These are phyloP conservation scores for Oceanites oceanicus DNA, from an alignment of 2,113 vertebrate species.

Conservation along the genomic window DNA sequence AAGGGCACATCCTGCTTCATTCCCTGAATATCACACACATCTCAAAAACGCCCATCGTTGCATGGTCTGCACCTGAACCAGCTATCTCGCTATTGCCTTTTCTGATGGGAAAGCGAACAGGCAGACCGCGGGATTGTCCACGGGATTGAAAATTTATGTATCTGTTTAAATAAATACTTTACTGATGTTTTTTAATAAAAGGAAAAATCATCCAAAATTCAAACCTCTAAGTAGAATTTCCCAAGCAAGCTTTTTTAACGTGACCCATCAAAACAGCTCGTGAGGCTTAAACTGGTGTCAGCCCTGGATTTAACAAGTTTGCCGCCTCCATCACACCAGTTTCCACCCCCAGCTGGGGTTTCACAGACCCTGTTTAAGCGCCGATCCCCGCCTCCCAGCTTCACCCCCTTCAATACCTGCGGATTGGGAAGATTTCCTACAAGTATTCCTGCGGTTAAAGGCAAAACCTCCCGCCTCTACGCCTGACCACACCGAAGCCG, in stretches of 20 bases:
- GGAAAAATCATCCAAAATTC: not conserved
- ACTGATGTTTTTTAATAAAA: too few species aligned
- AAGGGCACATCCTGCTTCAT: not conserved
- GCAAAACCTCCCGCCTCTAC: not conserved
- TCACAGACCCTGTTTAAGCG: not conserved
- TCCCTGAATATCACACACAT: not conserved
- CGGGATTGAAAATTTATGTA: fast-evolving
- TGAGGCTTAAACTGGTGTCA: not conserved
- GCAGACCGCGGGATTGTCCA: fast-evolving
- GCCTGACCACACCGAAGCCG: not conserved
- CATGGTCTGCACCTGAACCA: fast-evolving
- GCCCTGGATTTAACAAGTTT: not conserved
- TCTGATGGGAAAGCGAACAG: not conserved
- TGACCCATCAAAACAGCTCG: not conserved
- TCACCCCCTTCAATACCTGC: not conserved
- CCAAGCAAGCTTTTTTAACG: not conserved
- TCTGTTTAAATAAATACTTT: not conserved
- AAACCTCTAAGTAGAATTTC: not conserved
- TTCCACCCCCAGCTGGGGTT: fast-evolving
- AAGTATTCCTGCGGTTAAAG: not conserved
- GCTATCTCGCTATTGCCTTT: not conserved
- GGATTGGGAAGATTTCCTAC: not conserved
- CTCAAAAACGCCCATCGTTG: fast-evolving
- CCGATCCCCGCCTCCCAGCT: not conserved
- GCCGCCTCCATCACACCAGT: not conserved